Conservation (phyloP, 2,888 invertebrate genomes). For the Tenthredo scrophulariae region DNA sequence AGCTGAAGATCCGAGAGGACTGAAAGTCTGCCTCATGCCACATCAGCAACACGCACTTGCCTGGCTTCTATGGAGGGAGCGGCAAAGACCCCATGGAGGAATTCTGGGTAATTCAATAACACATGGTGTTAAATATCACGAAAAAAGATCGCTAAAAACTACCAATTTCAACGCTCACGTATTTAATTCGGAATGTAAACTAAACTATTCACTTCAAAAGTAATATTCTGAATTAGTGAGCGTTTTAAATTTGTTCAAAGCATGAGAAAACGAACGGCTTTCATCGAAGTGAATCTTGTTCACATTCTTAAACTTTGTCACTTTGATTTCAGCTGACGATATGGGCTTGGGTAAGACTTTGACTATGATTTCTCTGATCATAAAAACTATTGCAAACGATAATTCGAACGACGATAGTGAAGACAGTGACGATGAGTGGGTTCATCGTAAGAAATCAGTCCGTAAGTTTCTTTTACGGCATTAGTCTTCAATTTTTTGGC, state of each 20-base stretch:
- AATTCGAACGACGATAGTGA: constrained; percentile 78
- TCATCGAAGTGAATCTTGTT: too few relatives aligned
- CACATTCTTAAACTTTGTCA: background rate
- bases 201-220: too few relatives aligned
- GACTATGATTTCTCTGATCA: constrained; percentile 88
- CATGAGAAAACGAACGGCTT: too few relatives aligned
- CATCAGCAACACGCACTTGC: constrained; percentile 93
- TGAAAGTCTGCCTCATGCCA: constrained; percentile 86
- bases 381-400: constrained; percentile 68
- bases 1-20: constrained; percentile 82
- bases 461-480: constrained; percentile 44
- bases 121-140: too few relatives aligned
- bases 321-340: constrained; percentile 82
- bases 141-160: too few relatives aligned
- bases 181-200: too few relatives aligned
- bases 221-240: too few relatives aligned
- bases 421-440: constrained; percentile 68
- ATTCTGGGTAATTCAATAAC: constrained; percentile 84
- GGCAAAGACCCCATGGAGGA: constrained; percentile 91
- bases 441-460: constrained; percentile 55
- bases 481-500: background rate
- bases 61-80: constrained; percentile 95
- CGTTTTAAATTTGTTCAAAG: too few relatives aligned
- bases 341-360: constrained; percentile 93
- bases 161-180: too few relatives aligned